A percentile compares a stretch with the other conserved stretches of the same genome.
These are phyloP conservation scores for Bombus cullumanus DNA, from an alignment of 1,140 invertebrate genomes.

Conservation along the genomic window DNA sequence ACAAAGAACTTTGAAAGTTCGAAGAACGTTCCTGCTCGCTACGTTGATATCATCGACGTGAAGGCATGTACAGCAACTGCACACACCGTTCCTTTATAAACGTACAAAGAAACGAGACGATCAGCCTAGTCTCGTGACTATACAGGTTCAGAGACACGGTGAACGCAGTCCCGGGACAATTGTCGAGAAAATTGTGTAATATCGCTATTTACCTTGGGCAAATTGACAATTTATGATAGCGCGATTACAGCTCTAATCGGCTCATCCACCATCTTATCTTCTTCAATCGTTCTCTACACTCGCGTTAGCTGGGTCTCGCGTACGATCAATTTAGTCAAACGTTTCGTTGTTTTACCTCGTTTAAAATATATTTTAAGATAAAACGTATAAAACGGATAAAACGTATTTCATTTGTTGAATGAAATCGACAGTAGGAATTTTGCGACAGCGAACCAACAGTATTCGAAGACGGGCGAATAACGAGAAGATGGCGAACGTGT, in stretches of 20 bases:
- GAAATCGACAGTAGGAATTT: not conserved
- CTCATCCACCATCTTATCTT: not conserved
- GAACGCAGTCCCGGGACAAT: conserved; percentile 10
- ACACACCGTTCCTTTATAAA: not conserved
- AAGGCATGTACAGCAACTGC: not conserved
- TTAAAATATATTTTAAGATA: not conserved
- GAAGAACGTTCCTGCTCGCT: not conserved
- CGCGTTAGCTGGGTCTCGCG: not conserved
- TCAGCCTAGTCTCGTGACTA: not conserved
- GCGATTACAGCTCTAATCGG: conserved; percentile 21
- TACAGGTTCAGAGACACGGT: not conserved
- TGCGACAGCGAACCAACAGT: not conserved
- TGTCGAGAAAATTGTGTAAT: conserved; percentile 28
- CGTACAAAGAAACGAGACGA: conserved; percentile 21
- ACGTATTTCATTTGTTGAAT: accelerated
- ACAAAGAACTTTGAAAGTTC: not conserved
- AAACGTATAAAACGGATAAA: too few relatives aligned
- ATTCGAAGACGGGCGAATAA: not conserved
- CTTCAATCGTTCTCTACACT: not conserved
- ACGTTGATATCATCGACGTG: too few relatives aligned
- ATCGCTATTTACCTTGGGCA: conserved; percentile 30
- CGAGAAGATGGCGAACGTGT: not conserved
- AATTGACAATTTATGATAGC: conserved; percentile 40
- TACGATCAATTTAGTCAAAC: not conserved
- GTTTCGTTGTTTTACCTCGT: not conserved